Conservation (phyloP, 2,113 vertebrate species). For the Aleadryas rufinucha region DNA sequence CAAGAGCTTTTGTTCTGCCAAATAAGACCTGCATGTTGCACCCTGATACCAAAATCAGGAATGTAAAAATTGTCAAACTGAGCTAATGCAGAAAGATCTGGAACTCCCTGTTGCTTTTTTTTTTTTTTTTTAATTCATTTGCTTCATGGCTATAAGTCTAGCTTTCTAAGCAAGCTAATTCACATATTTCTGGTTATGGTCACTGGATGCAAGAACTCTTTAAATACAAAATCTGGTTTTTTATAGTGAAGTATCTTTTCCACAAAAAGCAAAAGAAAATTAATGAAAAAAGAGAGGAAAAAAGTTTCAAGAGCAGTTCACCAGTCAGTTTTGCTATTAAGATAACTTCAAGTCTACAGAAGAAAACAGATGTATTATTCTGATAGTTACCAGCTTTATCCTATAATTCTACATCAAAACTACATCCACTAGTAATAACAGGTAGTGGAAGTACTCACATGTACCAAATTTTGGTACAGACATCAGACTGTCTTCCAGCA, state of each 20-base stretch:
- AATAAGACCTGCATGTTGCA: background rate
- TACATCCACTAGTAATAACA: background rate
- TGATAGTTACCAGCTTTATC: background rate
- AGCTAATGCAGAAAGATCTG: background rate
- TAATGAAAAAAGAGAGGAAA: background rate
- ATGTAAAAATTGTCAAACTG: background rate
- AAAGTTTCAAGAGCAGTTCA: background rate
- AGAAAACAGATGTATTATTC: background rate
- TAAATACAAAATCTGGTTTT: background rate
- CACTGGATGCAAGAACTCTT: background rate
- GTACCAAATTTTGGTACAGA: background rate
- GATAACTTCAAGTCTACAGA: background rate
- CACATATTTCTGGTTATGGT: background rate
- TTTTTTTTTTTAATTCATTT: background rate
- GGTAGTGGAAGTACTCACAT: background rate
- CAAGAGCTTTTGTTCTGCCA: conserved; percentile 29
- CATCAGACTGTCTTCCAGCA: background rate
- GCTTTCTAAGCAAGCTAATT: background rate
- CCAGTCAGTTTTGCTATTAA: background rate
- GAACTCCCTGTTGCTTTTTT: background rate
- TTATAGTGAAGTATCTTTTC: background rate
- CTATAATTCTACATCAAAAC: background rate
- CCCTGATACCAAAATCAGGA: conserved; percentile 29
- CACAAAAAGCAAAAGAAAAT: background rate
- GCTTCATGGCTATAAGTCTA: background rate